Base-by-base conservation (phyloP, 2,797 vertebrate genomes). In the Mormyrus hasselquistii region DNA sequence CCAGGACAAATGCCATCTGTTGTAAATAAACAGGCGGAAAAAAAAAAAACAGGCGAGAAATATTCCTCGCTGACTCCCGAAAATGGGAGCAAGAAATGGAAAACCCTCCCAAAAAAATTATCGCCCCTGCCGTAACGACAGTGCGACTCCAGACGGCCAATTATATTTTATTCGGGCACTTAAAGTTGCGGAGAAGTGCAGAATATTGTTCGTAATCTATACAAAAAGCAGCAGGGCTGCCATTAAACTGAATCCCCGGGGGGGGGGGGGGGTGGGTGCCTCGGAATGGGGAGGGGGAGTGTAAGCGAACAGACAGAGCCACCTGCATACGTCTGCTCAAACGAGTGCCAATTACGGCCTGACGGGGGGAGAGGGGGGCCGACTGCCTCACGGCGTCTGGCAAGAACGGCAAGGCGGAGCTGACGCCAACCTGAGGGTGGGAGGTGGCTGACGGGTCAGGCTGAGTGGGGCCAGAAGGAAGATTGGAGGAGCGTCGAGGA, bases 141-240 rank as follows among this genome's bases (percentile, higher is more conserved):
- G 25, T 88, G 91, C 90, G 91, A 94, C 93, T 95, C 95, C 95
- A 96, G 96, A 96, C 94, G 92, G 93, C 93, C 95, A 95, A 96
- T 96, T 96, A 95, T 95, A 94, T 95, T 96, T 96, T 96, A 96
- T 96, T 95, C 91, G 88, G 92, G 93, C 94, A 95, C 95, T 95
- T 95, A 95, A 96, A 95, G 96, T 95, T 95, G 94, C 86, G 93
- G 93, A 94, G 92, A 94, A 95, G 93, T 91, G 92, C 93, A 93
- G 94, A 93, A 95, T 96, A 96, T 96, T 94, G 94, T 95, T 94
- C 93, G 92, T 95, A 95, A 96, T 95, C 93, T 95, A 94, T 94
- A 94, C 93, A 95, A 94, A 93, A 91, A 92, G 91, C 94, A 91
- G 92, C 93, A 93, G 93, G 93, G 92, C 92, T 90, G 73, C 92